phyloP scores from a whole-genome alignment of 1,140 invertebrate species.

The Panagrolaimus sp. region DNA sequence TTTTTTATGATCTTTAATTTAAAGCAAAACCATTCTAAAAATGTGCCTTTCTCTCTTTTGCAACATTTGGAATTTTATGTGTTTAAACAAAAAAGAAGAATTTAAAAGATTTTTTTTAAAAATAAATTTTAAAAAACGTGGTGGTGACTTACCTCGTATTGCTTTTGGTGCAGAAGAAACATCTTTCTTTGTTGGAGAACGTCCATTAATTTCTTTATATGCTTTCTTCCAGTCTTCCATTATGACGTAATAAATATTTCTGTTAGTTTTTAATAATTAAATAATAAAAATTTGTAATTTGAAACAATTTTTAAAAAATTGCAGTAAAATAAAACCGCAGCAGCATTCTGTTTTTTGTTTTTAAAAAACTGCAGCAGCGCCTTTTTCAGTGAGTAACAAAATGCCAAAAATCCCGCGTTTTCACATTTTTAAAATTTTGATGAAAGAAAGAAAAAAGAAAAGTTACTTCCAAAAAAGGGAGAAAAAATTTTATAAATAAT shows the following conservation, averaged over 20 bases:
- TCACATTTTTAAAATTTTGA: too few relatives aligned
- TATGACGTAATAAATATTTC: background rate
- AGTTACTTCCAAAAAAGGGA: too few relatives aligned
- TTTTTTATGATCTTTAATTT: background rate
- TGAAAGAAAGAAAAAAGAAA: too few relatives aligned
- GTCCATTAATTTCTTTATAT: background rate
- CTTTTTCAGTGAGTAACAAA: background rate
- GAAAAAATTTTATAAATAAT: too few relatives aligned
- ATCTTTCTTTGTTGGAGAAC: background rate
- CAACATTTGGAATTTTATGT: background rate
- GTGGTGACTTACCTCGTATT: background rate
- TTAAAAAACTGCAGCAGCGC: background rate
- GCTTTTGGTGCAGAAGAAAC: background rate
- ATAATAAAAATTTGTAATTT: background rate
- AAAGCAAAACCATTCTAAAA: background rate
- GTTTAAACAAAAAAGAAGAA: background rate
- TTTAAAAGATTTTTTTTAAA: background rate
- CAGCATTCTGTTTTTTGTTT: too few relatives aligned
- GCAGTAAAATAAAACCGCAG: too few relatives aligned
- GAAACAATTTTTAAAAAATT: background rate
- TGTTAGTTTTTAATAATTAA: background rate
- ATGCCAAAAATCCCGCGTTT: conserved; percentile 1
- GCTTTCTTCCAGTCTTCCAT: conserved; percentile 3
- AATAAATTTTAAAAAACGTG: too few relatives aligned
- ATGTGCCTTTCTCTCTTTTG: background rate